Percentiles rank a stretch among this genome's conserved stretches.
Conservation (phyloP, 2,113 vertebrate genomes). For the Beaufortia kweichowensis region DNA sequence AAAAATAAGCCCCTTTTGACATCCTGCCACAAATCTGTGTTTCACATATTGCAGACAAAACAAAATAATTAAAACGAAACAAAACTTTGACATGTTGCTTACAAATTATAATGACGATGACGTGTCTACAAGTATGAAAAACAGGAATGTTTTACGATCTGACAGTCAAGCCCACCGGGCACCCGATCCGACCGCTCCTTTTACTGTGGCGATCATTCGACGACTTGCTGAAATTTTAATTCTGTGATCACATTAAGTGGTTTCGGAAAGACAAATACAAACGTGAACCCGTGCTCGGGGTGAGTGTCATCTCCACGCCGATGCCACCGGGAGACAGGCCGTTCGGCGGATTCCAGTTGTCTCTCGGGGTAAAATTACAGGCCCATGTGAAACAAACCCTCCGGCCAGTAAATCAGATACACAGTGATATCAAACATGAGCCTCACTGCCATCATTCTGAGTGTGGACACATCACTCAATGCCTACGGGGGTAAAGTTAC, state of each 20-base stretch:
- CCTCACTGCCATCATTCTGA: conserved; percentile 35
- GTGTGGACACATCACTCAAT: not conserved
- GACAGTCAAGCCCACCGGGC: conserved; percentile 59
- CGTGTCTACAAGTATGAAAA: not conserved
- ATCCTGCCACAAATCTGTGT: conserved; percentile 23
- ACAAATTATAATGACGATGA: conserved; percentile 21
- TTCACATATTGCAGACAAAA: conserved; percentile 17
- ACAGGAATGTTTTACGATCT: conserved; percentile 36
- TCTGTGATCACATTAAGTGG: conserved; percentile 76
- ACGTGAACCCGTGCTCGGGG: conserved; percentile 61
- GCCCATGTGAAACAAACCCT: conserved; percentile 47
- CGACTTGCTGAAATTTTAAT: conserved; percentile 76
- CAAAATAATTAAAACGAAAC: conserved; percentile 12
- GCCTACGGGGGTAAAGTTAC: conserved; percentile 44
- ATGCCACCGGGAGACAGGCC: conserved; percentile 55
- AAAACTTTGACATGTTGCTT: conserved; percentile 19
- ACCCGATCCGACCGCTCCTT: conserved; percentile 56
- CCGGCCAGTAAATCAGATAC: conserved; percentile 44
- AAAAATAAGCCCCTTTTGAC: conserved; percentile 20
- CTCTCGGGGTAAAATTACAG: conserved; percentile 61
- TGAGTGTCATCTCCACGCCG: conserved; percentile 65
- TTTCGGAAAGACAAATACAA: conserved; percentile 68
- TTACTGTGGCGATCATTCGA: conserved; percentile 55
- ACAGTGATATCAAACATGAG: conserved; percentile 58
- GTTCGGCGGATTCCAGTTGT: conserved; percentile 55